phyloP scores from a whole-genome alignment of 2,888 invertebrate species.

The Eueremaeus valkanovi region DNA sequence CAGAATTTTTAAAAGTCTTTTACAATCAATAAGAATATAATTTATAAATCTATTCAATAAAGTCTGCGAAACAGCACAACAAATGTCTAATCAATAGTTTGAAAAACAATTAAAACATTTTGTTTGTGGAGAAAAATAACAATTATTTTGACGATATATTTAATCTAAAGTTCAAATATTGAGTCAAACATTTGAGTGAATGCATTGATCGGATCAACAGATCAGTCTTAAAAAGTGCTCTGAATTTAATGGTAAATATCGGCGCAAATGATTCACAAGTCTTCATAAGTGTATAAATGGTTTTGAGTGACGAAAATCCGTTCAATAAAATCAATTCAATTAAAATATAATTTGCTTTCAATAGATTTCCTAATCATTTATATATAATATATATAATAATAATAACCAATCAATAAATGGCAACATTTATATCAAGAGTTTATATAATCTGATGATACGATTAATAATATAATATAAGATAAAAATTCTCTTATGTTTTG shows the following conservation, averaged over 20 bases:
- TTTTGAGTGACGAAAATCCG: not conserved
- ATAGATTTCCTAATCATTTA: not conserved
- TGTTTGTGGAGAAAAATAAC: not conserved
- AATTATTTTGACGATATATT: not conserved
- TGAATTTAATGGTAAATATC: not conserved
- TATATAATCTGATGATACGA: no score
- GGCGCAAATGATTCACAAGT: not conserved
- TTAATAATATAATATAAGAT: no score
- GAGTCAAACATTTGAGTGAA: not conserved
- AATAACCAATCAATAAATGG: not conserved
- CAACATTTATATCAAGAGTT: not conserved
- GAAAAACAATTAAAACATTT: constrained; percentile 13
- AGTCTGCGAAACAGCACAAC: not conserved
- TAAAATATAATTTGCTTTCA: not conserved
- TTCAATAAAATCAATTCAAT: not conserved
- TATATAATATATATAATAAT: constrained; percentile 1
- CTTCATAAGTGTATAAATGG: no score
- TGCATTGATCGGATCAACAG: constrained; percentile 1
- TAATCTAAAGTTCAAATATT: not conserved
- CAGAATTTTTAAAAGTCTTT: no score
- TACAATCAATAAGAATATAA: not conserved
- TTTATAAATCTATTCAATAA: not conserved
- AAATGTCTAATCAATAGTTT: not conserved
- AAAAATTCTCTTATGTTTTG: not conserved
- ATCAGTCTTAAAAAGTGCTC: constrained; percentile 1